A percentile compares a stretch with the other conserved stretches of the same genome.
phyloP scores from a whole-genome alignment of 2,888 invertebrate species.

The Tetragnatha montana region DNA sequence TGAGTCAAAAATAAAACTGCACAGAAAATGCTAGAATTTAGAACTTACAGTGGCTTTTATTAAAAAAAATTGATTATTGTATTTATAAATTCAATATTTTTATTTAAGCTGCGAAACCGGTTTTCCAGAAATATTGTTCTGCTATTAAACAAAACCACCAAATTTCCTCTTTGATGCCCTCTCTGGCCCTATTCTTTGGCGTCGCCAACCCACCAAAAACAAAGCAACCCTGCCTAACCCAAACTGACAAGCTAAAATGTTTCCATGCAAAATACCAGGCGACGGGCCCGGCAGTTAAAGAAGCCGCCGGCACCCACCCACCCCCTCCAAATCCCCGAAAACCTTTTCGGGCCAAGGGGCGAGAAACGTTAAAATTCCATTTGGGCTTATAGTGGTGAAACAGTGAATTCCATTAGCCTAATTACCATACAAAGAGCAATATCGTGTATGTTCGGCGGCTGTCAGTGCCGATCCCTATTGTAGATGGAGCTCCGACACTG shows the following conservation, averaged over 20 bases:
- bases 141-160: too few relatives aligned
- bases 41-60: too few relatives aligned
- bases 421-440: constrained; percentile 73
- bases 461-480: constrained; percentile 61
- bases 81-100: too few relatives aligned
- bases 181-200: constrained; percentile 51
- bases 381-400: constrained; percentile 69
- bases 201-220: constrained; percentile 24
- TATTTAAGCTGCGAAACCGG: too few relatives aligned
- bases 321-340: constrained; percentile 26
- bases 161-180: too few relatives aligned
- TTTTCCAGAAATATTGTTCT: too few relatives aligned
- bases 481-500: constrained; percentile 61
- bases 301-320: constrained; percentile 49
- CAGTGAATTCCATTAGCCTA: constrained; percentile 72
- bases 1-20: too few relatives aligned
- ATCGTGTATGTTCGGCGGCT: constrained; percentile 70
- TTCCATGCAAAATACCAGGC: constrained; percentile 67
- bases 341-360: constrained; percentile 41
- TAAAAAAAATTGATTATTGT: too few relatives aligned
- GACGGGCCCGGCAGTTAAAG: constrained; percentile 59
- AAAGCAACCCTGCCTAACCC: constrained; percentile 62
- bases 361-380: constrained; percentile 72
- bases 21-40: too few relatives aligned
- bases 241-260: constrained; percentile 66